Evolutionary conservation across 2,113 vertebrate species (phyloP).

Genomic region (Chrysemys picta): DNA sequence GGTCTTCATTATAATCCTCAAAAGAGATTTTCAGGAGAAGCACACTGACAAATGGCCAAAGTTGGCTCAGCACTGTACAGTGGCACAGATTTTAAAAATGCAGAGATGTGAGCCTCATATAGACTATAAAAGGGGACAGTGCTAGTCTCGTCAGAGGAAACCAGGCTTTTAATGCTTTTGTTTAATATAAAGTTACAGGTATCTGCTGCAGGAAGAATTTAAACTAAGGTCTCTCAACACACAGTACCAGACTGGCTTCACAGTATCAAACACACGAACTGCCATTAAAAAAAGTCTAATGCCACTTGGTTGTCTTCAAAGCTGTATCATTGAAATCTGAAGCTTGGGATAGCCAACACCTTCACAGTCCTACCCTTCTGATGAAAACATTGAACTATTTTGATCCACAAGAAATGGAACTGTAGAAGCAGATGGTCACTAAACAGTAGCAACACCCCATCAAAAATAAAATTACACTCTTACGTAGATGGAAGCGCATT

Average conservation of each 20-base stretch:
- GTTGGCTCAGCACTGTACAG: neutral
- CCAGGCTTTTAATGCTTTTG: neutral
- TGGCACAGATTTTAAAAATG: neutral
- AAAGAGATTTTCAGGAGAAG: neutral
- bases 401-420: neutral
- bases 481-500: neutral
- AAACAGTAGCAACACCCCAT: neutral
- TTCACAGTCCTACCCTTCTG: neutral
- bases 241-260: neutral
- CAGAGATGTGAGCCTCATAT: accelerated
- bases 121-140: neutral
- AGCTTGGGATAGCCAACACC: neutral
- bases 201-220: neutral
- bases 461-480: neutral
- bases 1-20: neutral
- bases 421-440: neutral
- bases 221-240: neutral
- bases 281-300: neutral
- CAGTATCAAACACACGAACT: neutral
- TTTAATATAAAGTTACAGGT: neutral
- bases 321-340: neutral
- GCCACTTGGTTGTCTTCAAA: neutral
- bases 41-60: neutral
- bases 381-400: conserved; percentile 8
- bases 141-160: neutral